Evolutionary conservation across 2,888 invertebrate species (phyloP), one percentile per base, ranked within the genome.

Genomic region (Dasysyrphus albostriatus): DNA sequence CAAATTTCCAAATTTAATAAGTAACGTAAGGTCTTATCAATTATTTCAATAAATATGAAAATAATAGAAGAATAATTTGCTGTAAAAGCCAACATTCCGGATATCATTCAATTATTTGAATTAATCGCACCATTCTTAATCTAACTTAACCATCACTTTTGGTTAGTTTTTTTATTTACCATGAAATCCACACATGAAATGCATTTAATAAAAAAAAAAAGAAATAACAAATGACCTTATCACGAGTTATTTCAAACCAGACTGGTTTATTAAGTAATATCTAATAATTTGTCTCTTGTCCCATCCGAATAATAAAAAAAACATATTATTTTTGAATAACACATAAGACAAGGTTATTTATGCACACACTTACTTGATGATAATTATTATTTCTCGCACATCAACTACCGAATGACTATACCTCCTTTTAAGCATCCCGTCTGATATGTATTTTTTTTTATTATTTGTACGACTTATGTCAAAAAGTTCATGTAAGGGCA

Each of bases 311-410:
- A 61, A 61, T 10, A 61, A 63, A 61, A 61, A 29, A 5, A 59
- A 49, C 34, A 19, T 14, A 9, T 49, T 32, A 44, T 59, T 42
- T 73, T 42, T 58, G 29, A 44, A 24, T 5, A 37, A 24, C 37
- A 37, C 72, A 14, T 2, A 47, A 16, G 47, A 34, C 47, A 73
- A 61, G 73, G 73, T 61, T 61, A 29, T 59, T n/a, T 49, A 59
- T 73, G 49, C 24, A 61, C 37, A 29, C 59, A 34, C 8, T 54
- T 32, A 59, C 8, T 42, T 14, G 9, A 29, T 42, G 0, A 42
- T 42, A 49, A 69, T 39, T 19, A 59, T 59, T 51, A 34, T 51
- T 70, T 70, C 69, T 54, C 59, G n/a, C n/a, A 77, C 59, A 39
- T 61, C 61, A 39, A 70, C 37, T 51, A 69, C 32, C 2, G 8